These are phyloP conservation scores for Sebastes elongatus DNA, from an alignment of 2,797 vertebrate species.

Conservation along the genomic window DNA sequence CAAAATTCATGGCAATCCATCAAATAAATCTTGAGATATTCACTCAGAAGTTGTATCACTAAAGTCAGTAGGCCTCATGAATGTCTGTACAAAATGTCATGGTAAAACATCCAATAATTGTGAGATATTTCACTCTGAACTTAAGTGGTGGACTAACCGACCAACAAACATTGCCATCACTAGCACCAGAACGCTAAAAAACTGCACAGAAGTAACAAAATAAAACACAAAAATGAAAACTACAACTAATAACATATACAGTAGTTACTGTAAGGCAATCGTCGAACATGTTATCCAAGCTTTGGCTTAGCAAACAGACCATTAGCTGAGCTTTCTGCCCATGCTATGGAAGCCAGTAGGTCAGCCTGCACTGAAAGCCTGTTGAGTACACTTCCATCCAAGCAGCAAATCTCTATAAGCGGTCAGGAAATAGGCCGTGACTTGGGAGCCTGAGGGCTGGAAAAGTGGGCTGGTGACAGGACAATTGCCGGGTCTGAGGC, in stretches of 20 bases:
- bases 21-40: not conserved
- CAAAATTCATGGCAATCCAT: not conserved
- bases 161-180: not conserved
- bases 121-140: not conserved
- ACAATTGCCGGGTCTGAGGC: conserved; percentile 22
- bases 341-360: conserved; percentile 35
- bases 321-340: conserved; percentile 43
- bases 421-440: conserved; percentile 46
- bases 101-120: not conserved
- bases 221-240: not conserved
- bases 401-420: conserved; percentile 58
- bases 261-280: not conserved
- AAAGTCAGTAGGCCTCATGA: not conserved
- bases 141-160: not conserved
- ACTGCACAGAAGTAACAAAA: not conserved
- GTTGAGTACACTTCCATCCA: conserved; percentile 31
- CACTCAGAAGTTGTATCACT: not conserved
- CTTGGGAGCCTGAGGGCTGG: conserved; percentile 3
- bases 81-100: not conserved
- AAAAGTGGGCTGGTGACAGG: conserved; percentile 36
- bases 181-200: not conserved
- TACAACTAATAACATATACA: not conserved
- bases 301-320: conserved; percentile 34
- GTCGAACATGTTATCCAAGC: not conserved
- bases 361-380: conserved; percentile 37